Evolutionary conservation across 2,797 vertebrate species (phyloP), one percentile per base, ranked within the genome.

Genomic region (Epinephelus malabaricus): DNA sequence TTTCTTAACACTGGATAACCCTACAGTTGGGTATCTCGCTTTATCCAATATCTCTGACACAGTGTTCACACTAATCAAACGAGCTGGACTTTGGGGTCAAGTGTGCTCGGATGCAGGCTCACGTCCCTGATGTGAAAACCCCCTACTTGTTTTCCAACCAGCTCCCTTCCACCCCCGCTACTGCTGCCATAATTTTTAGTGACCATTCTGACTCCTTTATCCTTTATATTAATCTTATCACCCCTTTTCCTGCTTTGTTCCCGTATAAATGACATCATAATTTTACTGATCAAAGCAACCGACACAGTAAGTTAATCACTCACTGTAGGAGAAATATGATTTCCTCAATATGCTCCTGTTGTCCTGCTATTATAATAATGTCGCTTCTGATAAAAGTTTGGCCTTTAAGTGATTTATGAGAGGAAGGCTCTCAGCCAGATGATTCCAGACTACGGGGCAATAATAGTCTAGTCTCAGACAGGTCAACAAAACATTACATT

Each of bases 401-500:
- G 43, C 74, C 40, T 79, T 54, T 45, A 23, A 30, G 63, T 21
- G 78, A 91, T 85, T 89, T 78, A 87, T 77, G 70, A 79, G 69
- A 15, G 51, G 66, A 82, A n/a, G 61, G 53, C 15, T 73, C 62
- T 79, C 77, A 63, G 73, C 82, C 62, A 76, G 53, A 70, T 9
- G 12, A 47, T 53, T 63, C 47, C 76, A 84, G 64, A 83, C 70
- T 76, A 71, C 43, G 59, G 60, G 64, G 50, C 69, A 86, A 74
- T 74, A 80, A 78, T 45, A 46, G 59, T 23, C 82, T 69, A 86
- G 73, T 66, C 43, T 40, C 53, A 70, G 46, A 11, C 71, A 59
- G 86, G 85, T 89, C 85, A 89, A 87, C 76, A 87, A 85, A 90
- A 78, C 79, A 88, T 74, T 49, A 67, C 49, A 63, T 78, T 84